Conservation (phyloP, 2,888 invertebrate genomes). For the Dicyrtomina minuta region DNA sequence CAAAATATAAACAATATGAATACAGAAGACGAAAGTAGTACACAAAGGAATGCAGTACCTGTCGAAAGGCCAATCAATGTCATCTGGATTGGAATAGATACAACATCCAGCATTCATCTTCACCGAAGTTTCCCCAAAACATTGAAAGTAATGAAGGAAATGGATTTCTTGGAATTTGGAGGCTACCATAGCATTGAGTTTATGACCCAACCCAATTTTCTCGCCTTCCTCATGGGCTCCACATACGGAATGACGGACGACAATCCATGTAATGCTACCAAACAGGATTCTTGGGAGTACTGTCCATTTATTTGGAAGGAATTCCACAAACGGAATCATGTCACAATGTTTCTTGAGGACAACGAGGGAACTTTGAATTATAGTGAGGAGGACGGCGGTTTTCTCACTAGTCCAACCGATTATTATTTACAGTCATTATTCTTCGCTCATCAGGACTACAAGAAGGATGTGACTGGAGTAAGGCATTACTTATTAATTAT, state of each 20-base stretch:
- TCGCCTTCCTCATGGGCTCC: background rate
- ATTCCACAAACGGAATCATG: background rate
- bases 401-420: slow-evolving; percentile 2
- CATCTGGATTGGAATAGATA: slow-evolving; percentile 3
- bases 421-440: slow-evolving; percentile 16
- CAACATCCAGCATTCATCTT: background rate
- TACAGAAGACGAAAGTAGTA: too few species aligned
- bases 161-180: background rate
- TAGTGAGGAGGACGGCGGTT: background rate
- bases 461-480: background rate
- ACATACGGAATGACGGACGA: background rate
- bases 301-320: slow-evolving; percentile 18
- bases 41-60: too few species aligned
- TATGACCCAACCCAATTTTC: background rate
- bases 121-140: slow-evolving; percentile 16
- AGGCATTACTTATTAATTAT: too few species aligned
- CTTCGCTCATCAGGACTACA: background rate
- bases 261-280: background rate
- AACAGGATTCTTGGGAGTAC: background rate
- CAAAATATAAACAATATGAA: too few species aligned
- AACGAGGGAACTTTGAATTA: background rate
- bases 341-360: slow-evolving; percentile 17
- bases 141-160: background rate
- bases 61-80: slow-evolving; percentile 17
- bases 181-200: background rate